phyloP scores from a whole-genome alignment of 2,888 invertebrate species.

The Selenia dentaria region DNA sequence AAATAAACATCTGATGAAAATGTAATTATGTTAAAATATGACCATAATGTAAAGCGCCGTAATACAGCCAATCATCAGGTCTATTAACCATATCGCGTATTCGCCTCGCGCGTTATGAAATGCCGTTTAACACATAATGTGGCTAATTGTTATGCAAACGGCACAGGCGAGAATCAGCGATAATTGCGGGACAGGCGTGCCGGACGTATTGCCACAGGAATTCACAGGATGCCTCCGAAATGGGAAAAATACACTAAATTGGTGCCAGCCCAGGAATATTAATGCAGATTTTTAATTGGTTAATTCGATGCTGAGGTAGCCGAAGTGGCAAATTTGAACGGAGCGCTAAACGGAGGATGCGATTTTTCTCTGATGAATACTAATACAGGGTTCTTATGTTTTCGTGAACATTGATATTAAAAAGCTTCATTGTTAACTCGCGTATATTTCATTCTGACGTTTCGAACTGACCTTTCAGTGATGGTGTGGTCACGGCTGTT shows the following conservation, averaged over 20 bases:
- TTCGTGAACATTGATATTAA: too few relatives aligned
- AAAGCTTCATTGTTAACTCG: too few relatives aligned
- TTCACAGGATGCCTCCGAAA: background rate
- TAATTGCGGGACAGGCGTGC: constrained; percentile 33
- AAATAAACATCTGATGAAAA: too few relatives aligned
- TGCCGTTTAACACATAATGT: constrained; percentile 56
- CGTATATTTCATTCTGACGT: too few relatives aligned
- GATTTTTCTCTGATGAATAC: too few relatives aligned
- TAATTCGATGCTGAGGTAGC: background rate
- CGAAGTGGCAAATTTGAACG: background rate
- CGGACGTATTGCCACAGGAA: constrained; percentile 19
- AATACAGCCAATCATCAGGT: constrained; percentile 21
- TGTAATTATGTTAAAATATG: too few relatives aligned
- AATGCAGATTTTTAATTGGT: constrained; percentile 9
- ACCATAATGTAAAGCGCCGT: constrained; percentile 12
- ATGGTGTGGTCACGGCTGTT: too few relatives aligned
- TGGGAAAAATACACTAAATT: constrained; percentile 17
- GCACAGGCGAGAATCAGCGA: constrained; percentile 41
- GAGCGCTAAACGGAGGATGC: too few relatives aligned
- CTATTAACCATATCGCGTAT: constrained; percentile 38
- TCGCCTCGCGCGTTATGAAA: constrained; percentile 47
- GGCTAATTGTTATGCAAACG: constrained; percentile 54
- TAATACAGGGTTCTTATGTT: too few relatives aligned
- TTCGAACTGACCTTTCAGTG: too few relatives aligned
- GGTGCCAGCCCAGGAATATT: constrained; percentile 11